A percentile compares a stretch with the other conserved stretches of the same genome.
phyloP scores from a whole-genome alignment of 2,797 vertebrate species.

The Buphagus erythrorhynchus region DNA sequence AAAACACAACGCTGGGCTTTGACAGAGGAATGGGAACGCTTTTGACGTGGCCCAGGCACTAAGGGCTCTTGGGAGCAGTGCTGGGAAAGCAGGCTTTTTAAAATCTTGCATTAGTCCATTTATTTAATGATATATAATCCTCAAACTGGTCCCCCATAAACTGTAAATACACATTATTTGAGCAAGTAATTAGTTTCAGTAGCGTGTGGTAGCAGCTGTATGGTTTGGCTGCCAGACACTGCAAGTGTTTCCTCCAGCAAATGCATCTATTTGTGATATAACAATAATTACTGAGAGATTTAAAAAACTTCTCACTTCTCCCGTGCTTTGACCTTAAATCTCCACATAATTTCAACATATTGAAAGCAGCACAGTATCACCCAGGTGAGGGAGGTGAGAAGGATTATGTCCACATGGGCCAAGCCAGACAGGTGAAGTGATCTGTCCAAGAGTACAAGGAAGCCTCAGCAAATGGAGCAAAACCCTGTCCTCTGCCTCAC shows the following conservation, averaged over 20 bases:
- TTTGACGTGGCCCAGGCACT: slow-evolving; percentile 40
- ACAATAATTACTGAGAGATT: background rate
- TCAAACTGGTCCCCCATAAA: slow-evolving; percentile 35
- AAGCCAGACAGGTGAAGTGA: background rate
- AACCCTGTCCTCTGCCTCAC: background rate
- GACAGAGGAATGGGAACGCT: slow-evolving; percentile 58
- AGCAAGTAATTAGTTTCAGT: slow-evolving; percentile 44
- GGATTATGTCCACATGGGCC: background rate
- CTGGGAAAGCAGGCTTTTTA: slow-evolving; percentile 25
- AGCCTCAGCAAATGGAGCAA: background rate
- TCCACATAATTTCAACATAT: background rate
- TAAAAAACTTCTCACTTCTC: background rate
- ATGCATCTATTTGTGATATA: background rate
- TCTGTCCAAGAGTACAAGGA: background rate
- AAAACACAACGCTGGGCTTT: slow-evolving; percentile 47
- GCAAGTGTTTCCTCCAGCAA: background rate
- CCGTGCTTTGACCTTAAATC: background rate
- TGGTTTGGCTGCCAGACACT: slow-evolving; percentile 8
- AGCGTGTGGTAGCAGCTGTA: slow-evolving; percentile 12
- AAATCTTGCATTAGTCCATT: background rate
- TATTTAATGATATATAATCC: slow-evolving; percentile 25
- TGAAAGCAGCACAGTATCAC: background rate
- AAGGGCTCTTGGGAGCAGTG: slow-evolving; percentile 33
- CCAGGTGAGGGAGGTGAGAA: background rate
- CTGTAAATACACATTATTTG: slow-evolving; percentile 5